Conservation (phyloP, 2,113 vertebrate species). For the Haemorhous mexicanus region DNA sequence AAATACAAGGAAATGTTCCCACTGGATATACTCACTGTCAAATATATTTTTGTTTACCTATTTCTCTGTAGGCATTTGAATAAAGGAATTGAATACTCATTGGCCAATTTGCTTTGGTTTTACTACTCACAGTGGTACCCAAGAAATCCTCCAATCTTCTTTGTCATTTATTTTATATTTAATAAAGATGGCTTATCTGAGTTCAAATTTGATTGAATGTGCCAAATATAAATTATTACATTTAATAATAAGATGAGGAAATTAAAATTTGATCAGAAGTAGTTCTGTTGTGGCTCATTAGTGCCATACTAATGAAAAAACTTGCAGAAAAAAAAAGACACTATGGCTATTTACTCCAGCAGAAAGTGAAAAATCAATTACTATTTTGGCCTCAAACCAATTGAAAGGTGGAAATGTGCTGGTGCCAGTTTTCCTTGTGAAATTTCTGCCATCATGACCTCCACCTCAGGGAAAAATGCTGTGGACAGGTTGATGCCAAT, state of each 20-base stretch:
- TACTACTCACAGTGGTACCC: background rate
- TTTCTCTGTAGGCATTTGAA: slow-evolving; percentile 47
- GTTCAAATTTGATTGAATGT: background rate
- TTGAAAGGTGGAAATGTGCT: slow-evolving; percentile 17
- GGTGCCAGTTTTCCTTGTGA: slow-evolving; percentile 22
- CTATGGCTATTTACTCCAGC: background rate
- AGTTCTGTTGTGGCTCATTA: background rate
- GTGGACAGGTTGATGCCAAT: background rate
- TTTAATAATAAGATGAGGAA: background rate
- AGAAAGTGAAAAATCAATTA: slow-evolving; percentile 15
- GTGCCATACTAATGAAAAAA: background rate
- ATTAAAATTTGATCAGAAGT: background rate
- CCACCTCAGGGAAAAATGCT: background rate
- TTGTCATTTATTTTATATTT: slow-evolving; percentile 17
- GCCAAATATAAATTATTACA: background rate
- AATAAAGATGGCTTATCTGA: background rate
- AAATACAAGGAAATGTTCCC: slow-evolving; percentile 61
- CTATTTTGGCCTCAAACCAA: slow-evolving; percentile 5
- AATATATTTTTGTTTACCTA: slow-evolving; percentile 62
- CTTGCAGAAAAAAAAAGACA: background rate
- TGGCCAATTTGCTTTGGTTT: slow-evolving; percentile 20
- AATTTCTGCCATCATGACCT: background rate
- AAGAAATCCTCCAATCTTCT: background rate
- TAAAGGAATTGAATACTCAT: background rate
- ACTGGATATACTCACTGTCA: slow-evolving; percentile 40